Evolutionary conservation across 2,888 invertebrate species (phyloP).

Genomic region (Pseudolycoriella hygida): DNA sequence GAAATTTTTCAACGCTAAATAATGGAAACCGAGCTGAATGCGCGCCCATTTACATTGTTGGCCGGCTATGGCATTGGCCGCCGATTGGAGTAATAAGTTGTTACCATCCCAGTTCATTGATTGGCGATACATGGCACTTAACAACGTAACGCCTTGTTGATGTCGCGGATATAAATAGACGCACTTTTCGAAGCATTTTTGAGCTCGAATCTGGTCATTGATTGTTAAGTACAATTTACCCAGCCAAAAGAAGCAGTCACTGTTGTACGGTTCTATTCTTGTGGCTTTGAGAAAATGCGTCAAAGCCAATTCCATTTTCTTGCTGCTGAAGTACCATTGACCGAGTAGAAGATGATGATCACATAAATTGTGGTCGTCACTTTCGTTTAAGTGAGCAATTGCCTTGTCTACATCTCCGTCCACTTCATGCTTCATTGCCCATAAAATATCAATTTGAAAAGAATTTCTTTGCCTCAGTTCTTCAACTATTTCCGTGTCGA

Average conservation of each 20-base stretch:
- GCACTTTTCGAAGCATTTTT: conserved; percentile 72
- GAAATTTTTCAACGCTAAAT: conserved; percentile 53
- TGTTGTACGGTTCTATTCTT: conserved; percentile 54
- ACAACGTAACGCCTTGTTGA: conserved; percentile 46
- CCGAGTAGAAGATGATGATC: conserved; percentile 18
- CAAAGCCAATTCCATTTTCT: conserved; percentile 40
- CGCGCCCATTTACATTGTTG: conserved; percentile 54
- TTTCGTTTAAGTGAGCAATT: conserved; percentile 30
- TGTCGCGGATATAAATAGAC: conserved; percentile 51
- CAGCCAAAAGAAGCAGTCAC: conserved; percentile 53
- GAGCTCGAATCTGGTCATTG: conserved; percentile 52
- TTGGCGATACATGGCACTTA: conserved; percentile 59
- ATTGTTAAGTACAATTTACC: conserved; percentile 53
- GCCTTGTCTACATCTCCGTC: conserved; percentile 27
- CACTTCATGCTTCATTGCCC: conserved; percentile 17
- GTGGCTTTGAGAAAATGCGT: conserved; percentile 48
- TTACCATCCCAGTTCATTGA: conserved; percentile 47
- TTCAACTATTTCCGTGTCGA: conserved; percentile 17
- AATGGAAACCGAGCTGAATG: conserved; percentile 67
- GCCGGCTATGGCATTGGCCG: conserved; percentile 30
- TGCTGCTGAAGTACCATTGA: conserved; percentile 20
- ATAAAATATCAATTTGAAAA: background rate
- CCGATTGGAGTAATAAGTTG: conserved; percentile 38
- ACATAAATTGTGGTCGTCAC: conserved; percentile 11
- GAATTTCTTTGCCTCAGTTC: background rate